phyloP scores from a whole-genome alignment of 64 coral and sea anemone species.

The Stylophora pistillata region DNA sequence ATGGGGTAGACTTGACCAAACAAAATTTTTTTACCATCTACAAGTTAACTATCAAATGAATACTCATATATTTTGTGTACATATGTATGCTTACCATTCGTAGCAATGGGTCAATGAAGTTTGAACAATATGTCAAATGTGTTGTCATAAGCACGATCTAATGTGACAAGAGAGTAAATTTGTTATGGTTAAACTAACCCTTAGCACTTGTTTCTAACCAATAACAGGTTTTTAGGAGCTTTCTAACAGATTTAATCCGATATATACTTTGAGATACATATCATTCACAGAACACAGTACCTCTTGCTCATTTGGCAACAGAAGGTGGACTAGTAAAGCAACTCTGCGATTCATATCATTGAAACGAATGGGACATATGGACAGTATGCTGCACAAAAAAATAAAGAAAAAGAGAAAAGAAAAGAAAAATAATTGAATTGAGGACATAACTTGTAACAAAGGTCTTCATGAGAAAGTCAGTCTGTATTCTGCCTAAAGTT shows the following conservation, averaged over 20 bases:
- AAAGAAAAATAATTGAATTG: too few relatives aligned
- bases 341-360: constrained; percentile 72
- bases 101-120: constrained; percentile 60
- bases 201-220: too few relatives aligned
- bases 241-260: too few relatives aligned
- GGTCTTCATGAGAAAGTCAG: too few relatives aligned
- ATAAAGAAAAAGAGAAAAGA: too few relatives aligned
- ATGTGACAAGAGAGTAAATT: not conserved
- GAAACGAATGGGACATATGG: constrained; percentile 49
- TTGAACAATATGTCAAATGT: constrained; percentile 75
- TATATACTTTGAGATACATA: too few relatives aligned
- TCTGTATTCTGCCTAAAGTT: too few relatives aligned
- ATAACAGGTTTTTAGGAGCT: too few relatives aligned
- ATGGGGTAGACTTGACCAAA: not conserved
- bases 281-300: not conserved
- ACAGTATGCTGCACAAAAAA: constrained; percentile 42
- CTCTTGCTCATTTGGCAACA: constrained; percentile 57
- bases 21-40: not conserved
- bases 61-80: not conserved
- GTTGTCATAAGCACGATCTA: constrained; percentile 76
- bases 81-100: constrained; percentile 61
- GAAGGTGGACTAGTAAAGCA: constrained; percentile 62
- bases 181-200: not conserved
- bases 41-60: not conserved
- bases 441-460: too few relatives aligned